These are phyloP conservation scores for Passer domesticus DNA, from an alignment of 2,113 vertebrate species.

Conservation along the genomic window DNA sequence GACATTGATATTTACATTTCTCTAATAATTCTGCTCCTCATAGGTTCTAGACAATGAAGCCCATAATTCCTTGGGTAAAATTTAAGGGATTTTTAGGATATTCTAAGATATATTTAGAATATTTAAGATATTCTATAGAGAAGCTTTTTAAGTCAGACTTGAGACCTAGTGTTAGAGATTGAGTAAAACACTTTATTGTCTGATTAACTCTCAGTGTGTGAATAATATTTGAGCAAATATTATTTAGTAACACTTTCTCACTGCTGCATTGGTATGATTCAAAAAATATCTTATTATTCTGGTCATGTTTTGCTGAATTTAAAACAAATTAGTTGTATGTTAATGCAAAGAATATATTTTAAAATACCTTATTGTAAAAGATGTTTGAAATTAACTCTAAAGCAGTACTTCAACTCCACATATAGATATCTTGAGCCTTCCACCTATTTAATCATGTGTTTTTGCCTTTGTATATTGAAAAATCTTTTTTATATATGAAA, in stretches of 20 bases:
- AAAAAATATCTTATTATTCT: not conserved
- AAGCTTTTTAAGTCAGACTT: not conserved
- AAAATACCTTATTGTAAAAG: not conserved
- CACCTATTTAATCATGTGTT: not conserved
- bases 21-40: not conserved
- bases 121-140: not conserved
- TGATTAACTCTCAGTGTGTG: not conserved
- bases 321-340: not conserved
- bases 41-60: not conserved
- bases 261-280: not conserved
- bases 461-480: not conserved
- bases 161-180: not conserved
- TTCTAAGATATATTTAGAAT: not conserved
- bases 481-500: not conserved
- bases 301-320: not conserved
- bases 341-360: not conserved
- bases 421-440: not conserved
- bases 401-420: not conserved
- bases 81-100: not conserved
- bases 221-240: not conserved
- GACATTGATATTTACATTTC: not conserved
- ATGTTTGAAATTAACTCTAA: not conserved
- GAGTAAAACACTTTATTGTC: not conserved
- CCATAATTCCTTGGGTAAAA: not conserved
- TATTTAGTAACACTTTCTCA: not conserved